Conservation (phyloP, 1,140 invertebrate species). For the Nymphalis io region DNA sequence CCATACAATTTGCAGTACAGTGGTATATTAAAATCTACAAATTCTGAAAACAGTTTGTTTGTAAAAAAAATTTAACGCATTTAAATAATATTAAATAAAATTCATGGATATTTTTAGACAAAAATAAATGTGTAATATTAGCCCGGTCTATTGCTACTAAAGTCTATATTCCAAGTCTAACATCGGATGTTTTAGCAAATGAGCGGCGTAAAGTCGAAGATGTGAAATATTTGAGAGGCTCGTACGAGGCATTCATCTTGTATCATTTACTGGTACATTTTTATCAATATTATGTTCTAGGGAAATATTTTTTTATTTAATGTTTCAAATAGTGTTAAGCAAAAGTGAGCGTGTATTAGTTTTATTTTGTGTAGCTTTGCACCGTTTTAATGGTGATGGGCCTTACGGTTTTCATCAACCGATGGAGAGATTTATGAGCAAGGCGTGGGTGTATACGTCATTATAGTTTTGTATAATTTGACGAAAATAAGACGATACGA, state of each 20-base stretch:
- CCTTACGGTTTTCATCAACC: too few relatives aligned
- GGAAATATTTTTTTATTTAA: neutral
- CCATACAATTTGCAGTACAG: too few relatives aligned
- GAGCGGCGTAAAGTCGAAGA: slow-evolving; percentile 52
- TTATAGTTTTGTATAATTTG: too few relatives aligned
- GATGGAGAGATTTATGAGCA: too few relatives aligned
- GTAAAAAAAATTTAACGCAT: neutral
- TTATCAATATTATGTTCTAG: too few relatives aligned
- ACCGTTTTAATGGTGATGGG: too few relatives aligned
- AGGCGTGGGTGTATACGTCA: too few relatives aligned
- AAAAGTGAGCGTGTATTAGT: too few relatives aligned
- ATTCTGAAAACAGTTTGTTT: neutral
- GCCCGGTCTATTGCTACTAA: slow-evolving; percentile 21
- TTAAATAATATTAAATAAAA: neutral
- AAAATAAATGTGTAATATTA: neutral
- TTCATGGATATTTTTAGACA: neutral
- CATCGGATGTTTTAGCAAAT: slow-evolving; percentile 67
- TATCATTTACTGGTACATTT: slow-evolving; percentile 6
- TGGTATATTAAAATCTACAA: too few relatives aligned
- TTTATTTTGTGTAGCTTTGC: too few relatives aligned
- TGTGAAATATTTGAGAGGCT: slow-evolving; percentile 47
- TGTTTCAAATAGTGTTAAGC: neutral
- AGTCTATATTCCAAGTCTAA: slow-evolving; percentile 22
- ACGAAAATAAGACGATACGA: too few relatives aligned
- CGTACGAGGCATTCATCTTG: slow-evolving; percentile 29